Evolutionary conservation across 2,797 vertebrate species (phyloP), one percentile per base, ranked within the genome.

Genomic region (Decapterus maruadsi): DNA sequence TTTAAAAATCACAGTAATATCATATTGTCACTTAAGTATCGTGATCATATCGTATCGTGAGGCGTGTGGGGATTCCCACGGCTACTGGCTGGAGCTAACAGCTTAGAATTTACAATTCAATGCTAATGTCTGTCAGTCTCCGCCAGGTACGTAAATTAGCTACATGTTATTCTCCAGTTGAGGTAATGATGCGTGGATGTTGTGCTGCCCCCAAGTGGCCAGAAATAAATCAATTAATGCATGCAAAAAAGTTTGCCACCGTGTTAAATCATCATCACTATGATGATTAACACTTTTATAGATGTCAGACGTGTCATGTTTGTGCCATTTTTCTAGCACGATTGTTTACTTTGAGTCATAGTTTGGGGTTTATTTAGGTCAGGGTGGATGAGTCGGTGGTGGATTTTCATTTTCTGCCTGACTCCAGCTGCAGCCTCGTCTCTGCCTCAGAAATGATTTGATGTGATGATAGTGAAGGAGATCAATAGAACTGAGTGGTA

Each of bases 401-500:
- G 16, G 56, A 70, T 68, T 36, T 68, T 48, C 22, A 68, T 19
- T 31, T 3, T 2, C 50, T 74, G 62, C 56, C 60, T 26, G 38
- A 67, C 6, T 55, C 50, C 42, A 38, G 31, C 8, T 34, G 42
- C 19, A 56, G 45, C 54, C 42, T 51, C 0, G 4, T 63, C 50
- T 61, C 53, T 13, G 29, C 29, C 55, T 76, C 58, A 40, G 55
- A 78, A 56, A 71, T 45, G 16, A 55, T 77, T 58, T 69, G 50
- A 78, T 87, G 61, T 75, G 8, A 78, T 71, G 64, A 62, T 34
- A n/a, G 67, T 50, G 58, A 68, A 59, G 63, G 42, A 67, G 75
- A 79, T 84, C 76, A 51, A 77, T 78, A 64, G 9, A 75, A 66
- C 75, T 31, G 20, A 64, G 53, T 70, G 55, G 7, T 89, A 71